These are phyloP conservation scores for Astur gentilis DNA, from an alignment of 2,113 vertebrate species.

Conservation along the genomic window DNA sequence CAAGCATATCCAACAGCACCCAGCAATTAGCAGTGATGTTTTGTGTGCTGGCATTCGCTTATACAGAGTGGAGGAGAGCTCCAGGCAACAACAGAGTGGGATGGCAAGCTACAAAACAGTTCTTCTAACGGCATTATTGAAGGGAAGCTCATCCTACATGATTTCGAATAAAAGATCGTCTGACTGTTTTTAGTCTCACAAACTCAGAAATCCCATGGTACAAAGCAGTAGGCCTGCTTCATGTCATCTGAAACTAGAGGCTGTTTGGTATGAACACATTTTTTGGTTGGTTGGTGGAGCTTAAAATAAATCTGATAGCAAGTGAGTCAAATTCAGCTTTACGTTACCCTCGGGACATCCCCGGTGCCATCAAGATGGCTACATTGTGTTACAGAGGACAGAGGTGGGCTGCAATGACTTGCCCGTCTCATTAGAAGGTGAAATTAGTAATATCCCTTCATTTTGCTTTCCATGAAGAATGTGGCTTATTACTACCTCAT, in stretches of 20 bases:
- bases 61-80: not conserved
- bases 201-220: not conserved
- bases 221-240: not conserved
- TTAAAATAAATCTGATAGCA: not conserved
- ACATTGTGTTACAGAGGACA: rapidly evolving
- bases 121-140: not conserved
- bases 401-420: not conserved
- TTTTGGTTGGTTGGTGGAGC: not conserved
- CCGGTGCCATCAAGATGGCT: not conserved
- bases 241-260: not conserved
- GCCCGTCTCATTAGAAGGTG: not conserved
- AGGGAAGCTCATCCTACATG: not conserved
- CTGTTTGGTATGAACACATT: rapidly evolving
- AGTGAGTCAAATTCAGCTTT: not conserved
- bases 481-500: not conserved
- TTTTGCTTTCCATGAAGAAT: not conserved
- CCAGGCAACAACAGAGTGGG: not conserved
- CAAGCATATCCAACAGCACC: not conserved
- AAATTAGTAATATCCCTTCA: not conserved
- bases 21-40: not conserved
- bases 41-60: not conserved
- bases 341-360: not conserved
- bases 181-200: not conserved
- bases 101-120: not conserved
- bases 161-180: not conserved